Conservation (phyloP, 64 coral and sea anemone genomes). For the Anthopleura sola region DNA sequence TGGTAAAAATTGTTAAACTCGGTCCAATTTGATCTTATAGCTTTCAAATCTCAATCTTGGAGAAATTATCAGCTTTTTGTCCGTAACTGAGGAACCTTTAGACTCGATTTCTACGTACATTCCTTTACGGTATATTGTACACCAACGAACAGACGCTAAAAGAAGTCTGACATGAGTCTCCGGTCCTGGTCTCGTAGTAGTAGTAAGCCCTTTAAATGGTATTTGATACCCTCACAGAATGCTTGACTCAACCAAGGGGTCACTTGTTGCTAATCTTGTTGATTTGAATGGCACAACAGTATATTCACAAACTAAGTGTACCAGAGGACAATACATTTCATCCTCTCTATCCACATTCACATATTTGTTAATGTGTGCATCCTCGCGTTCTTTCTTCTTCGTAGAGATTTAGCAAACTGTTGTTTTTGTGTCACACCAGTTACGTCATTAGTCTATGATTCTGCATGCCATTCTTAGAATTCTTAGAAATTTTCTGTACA, state of each 20-base stretch:
- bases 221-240: neutral
- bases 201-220: neutral
- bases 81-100: neutral
- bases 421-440: neutral
- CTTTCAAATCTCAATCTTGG: neutral
- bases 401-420: too few relatives aligned
- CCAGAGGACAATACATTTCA: too few relatives aligned
- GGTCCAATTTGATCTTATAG: too few relatives aligned
- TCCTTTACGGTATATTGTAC: neutral
- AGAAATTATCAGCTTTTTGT: neutral
- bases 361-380: too few relatives aligned
- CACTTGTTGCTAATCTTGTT: neutral
- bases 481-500: neutral
- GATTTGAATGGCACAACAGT: neutral
- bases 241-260: neutral
- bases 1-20: too few relatives aligned
- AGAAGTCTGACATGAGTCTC: too few relatives aligned
- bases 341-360: too few relatives aligned
- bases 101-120: neutral
- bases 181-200: neutral
- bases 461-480: neutral
- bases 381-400: too few relatives aligned
- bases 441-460: neutral
- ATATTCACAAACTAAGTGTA: neutral
- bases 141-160: neutral